Evolutionary conservation across 1,140 invertebrate species (phyloP), one percentile per base, ranked within the genome.

Genomic region (Potamilus streckersoni): DNA sequence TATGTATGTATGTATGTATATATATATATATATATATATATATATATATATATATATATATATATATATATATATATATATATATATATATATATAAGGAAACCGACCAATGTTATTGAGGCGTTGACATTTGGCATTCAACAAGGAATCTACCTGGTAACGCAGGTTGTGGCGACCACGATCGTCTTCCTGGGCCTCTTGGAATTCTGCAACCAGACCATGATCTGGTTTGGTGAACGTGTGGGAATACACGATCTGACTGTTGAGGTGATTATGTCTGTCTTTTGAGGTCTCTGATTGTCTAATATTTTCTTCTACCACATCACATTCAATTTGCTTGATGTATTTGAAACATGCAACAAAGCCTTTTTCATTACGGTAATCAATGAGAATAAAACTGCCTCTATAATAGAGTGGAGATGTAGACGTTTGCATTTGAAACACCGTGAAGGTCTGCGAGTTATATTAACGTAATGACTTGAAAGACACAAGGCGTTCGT

Each of bases 181-280:
- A 56, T 75, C 49, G 60, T 68, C 14, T 75, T 75, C 62, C 60
- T 75, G 20, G 64, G 69, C 49, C 69, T 75, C n/a, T 55, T 70
- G 20, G 74, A 63, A 27, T 69, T 68, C 20, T n/a, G 69, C n/a
- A 75, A 75, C 56, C 69, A 65, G 55, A 75, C 74, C 4, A 59
- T 64, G 3, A 70, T 69, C 23, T 75, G 74, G 74, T 75, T 75
- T 58, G 74, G 74, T 2, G 68, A 75, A 12, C 64, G 74, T 19
- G 60, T 75, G 20, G 74, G 74, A n/a, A 61, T 75, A 23, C 67
- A 75, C 31, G 63, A 75, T 15, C 57, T 75, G 74, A 75, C 74
- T 17, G 61, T 62, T 17, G 74, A 75, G 74, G 74, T 75, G 66
- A 38, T 13, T 15, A 31, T 19, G 17, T 49, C 2, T 38, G 19